Evolutionary conservation across 1,140 invertebrate genomes (phyloP).

Genomic region (Drosophila ambigua): DNA sequence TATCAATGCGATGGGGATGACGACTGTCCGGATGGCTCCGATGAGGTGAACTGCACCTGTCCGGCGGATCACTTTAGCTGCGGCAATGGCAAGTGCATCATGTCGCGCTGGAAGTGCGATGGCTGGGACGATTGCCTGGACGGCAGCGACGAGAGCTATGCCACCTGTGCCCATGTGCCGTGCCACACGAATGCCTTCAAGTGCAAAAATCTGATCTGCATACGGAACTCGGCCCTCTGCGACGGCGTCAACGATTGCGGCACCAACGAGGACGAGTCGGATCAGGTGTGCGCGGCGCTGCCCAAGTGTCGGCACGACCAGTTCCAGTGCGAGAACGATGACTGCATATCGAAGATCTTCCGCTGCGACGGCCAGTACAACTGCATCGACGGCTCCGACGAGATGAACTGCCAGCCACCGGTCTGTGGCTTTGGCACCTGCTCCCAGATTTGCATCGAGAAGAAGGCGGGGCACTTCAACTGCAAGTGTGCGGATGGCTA

Average conservation of each 20-base stretch:
- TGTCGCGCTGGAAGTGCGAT: constrained; percentile 91
- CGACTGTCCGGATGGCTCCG: constrained; percentile 97
- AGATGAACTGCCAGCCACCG: constrained; percentile 89
- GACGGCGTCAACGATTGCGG: constrained; percentile 88
- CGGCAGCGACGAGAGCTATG: constrained; percentile 92
- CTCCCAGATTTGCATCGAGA: constrained; percentile 90
- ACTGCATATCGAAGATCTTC: constrained; percentile 90
- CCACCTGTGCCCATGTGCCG: constrained; percentile 91
- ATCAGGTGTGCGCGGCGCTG: constrained; percentile 86
- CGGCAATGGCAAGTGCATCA: constrained; percentile 96
- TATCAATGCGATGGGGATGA: constrained; percentile 87
- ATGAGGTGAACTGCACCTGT: constrained; percentile 92
- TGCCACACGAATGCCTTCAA: constrained; percentile 88
- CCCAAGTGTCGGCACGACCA: constrained; percentile 88
- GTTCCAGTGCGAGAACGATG: constrained; percentile 89
- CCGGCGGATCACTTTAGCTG: constrained; percentile 94
- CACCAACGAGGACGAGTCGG: constrained; percentile 86
- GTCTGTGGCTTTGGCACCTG: constrained; percentile 89
- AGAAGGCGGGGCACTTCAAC: constrained; percentile 86
- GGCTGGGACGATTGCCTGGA: constrained; percentile 91
- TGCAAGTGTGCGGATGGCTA: constrained; percentile 90
- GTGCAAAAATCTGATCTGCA: constrained; percentile 87
- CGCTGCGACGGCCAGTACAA: constrained; percentile 88
- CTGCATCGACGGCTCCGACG: constrained; percentile 89
- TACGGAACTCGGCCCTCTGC: constrained; percentile 88